Evolutionary conservation across 2,888 invertebrate species (phyloP).

Genomic region (Acanthosoma haemorrhoidale): DNA sequence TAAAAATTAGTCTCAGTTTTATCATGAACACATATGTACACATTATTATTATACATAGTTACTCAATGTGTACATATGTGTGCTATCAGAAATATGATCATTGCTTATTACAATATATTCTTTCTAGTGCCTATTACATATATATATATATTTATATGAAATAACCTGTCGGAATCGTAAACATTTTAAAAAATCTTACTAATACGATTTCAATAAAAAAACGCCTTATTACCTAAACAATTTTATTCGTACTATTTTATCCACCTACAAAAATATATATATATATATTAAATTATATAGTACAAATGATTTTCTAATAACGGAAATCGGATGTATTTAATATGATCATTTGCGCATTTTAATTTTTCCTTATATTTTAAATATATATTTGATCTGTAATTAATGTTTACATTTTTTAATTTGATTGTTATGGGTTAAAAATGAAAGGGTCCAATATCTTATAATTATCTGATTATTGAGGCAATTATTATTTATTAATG

Average conservation of each 20-base stretch:
- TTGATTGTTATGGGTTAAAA: conserved; percentile 29
- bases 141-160: conserved; percentile 17
- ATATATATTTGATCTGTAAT: neutral
- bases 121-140: conserved; percentile 29
- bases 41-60: neutral
- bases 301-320: conserved; percentile 18
- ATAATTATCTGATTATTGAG: conserved; percentile 1
- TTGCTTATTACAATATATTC: conserved; percentile 28
- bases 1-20: conserved; percentile 22
- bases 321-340: conserved; percentile 7
- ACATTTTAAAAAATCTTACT: neutral
- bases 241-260: conserved; percentile 29
- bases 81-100: conserved; percentile 17
- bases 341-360: neutral
- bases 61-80: conserved; percentile 16
- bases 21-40: conserved; percentile 13
- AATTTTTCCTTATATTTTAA: neutral
- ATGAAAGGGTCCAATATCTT: conserved; percentile 28
- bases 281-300: too few species aligned
- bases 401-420: neutral
- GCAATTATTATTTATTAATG: conserved; percentile 5
- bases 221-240: conserved; percentile 24
- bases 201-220: conserved; percentile 20
- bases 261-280: conserved; percentile 2
- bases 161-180: conserved; percentile 21